Percentiles rank a stretch among this genome's conserved stretches.
Conservation (phyloP, 2,888 invertebrate genomes). For the Balanococcus diminutus region DNA sequence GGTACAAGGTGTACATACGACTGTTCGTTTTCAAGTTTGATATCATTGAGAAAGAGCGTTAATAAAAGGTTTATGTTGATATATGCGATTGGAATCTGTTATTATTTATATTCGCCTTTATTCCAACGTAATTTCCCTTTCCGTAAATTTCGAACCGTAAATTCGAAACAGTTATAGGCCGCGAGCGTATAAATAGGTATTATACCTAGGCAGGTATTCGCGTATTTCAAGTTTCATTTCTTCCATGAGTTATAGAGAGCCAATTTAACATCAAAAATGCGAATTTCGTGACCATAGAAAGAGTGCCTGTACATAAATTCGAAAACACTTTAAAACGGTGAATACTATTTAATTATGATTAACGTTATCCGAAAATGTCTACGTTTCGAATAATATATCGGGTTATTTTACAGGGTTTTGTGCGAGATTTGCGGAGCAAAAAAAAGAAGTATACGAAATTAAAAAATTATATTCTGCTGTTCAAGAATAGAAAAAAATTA, state of each 20-base stretch:
- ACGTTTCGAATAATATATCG: constrained; percentile 10
- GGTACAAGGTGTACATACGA: no score
- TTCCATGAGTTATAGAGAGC: constrained; percentile 5
- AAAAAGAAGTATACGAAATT: constrained; percentile 16
- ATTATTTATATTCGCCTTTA: constrained; percentile 18
- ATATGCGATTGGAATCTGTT: constrained; percentile 36
- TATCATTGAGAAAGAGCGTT: constrained; percentile 12
- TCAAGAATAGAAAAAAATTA: constrained; percentile 9
- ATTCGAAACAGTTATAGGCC: constrained; percentile 14
- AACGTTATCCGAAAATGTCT: constrained; percentile 3
- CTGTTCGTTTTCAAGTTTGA: not conserved
- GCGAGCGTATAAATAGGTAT: constrained; percentile 6
- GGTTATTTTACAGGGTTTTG: not conserved
- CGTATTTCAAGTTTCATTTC: constrained; percentile 16
- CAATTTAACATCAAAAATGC: constrained; percentile 41
- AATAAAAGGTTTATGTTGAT: constrained; percentile 22
- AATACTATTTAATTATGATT: constrained; percentile 44
- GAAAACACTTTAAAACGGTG: constrained; percentile 18
- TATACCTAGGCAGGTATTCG: not conserved
- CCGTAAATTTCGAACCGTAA: constrained; percentile 28
- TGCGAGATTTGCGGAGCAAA: not conserved
- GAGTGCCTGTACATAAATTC: constrained; percentile 15
- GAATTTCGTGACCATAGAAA: constrained; percentile 30
- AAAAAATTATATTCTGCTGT: constrained; percentile 33
- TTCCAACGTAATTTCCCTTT: constrained; percentile 30